Evolutionary conservation across 2,888 invertebrate species (phyloP), one percentile per base, ranked within the genome.

Genomic region (Caenorhabditis panamensis): DNA sequence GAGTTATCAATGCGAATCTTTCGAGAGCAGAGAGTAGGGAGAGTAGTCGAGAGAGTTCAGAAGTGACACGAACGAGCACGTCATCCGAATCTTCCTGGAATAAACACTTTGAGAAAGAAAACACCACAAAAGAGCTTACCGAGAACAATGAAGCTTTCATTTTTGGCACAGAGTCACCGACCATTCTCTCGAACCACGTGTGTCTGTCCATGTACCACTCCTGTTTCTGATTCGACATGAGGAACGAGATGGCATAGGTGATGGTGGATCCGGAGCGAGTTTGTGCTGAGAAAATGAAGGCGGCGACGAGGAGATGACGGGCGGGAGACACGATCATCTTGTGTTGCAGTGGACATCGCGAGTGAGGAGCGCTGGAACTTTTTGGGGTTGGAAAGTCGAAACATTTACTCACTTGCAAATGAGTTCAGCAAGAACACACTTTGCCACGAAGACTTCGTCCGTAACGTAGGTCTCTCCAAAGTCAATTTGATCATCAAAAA

Each of bases 361-460:
- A 71, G 62, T 81, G 81, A 3, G 76, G 76, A 37, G 72, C 56
- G 36, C 81, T 77, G 41, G 13, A 64, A 49, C 16, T 41, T 22
- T 13, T 28, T n/a, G 31, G 2, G 5, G 13, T 16, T 58, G 22
- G 22, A 31, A n/a, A 31, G 31, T 2, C 16, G 31, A 24, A 18
- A 41, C 44, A 49, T 13, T 6, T 22, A 61, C 71, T 77, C n/a
- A 88, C 88, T 87, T 88, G 86, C 88, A 88, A 44, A 89, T 89
- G 36, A 88, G 85, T 63, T 89, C 89, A 22, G 89, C 88, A 37
- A 89, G 64, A 8, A 89, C 89, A 71, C 84, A 86, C 73, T 89
- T 89, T 13, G 87, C 84, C 0, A 89, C 86, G 69, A 88, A 89
- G 18, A 76, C 73, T 41, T 89, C 89, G 67, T 89, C 89, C n/a